Percentiles rank a stretch among this genome's conserved stretches.
Conservation (phyloP, 2,888 invertebrate genomes). For the Spatulosminthurus flaviceps region DNA sequence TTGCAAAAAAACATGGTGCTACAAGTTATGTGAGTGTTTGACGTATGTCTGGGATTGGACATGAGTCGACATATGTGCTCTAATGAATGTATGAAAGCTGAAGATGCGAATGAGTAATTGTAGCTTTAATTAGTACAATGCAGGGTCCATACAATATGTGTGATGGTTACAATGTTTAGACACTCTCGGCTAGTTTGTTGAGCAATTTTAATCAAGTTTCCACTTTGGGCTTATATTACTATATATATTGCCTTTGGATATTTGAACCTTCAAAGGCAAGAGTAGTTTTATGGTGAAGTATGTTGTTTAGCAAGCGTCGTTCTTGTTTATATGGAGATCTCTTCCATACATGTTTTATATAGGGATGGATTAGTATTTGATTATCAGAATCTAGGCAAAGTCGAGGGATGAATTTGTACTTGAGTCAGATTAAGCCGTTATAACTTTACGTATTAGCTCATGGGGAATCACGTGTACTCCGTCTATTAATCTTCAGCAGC, state of each 20-base stretch:
- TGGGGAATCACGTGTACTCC: background rate
- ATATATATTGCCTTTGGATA: too few species aligned
- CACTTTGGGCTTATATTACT: background rate
- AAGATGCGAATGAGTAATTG: slow-evolving; percentile 31
- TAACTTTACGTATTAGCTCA: slow-evolving; percentile 12
- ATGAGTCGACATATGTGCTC: background rate
- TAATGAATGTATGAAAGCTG: slow-evolving; percentile 15
- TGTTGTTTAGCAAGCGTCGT: too few species aligned
- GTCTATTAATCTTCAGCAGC: background rate
- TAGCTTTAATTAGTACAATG: slow-evolving; percentile 39
- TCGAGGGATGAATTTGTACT: slow-evolving; percentile 27
- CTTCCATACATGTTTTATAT: too few species aligned
- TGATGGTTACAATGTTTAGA: background rate
- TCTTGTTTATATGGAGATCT: too few species aligned
- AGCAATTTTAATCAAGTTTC: background rate
- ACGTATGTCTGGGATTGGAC: background rate
- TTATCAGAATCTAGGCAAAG: background rate
- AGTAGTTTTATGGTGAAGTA: too few species aligned
- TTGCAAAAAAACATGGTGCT: background rate
- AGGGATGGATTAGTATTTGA: background rate
- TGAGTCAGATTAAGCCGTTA: slow-evolving; percentile 21
- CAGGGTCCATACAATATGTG: slow-evolving; percentile 25
- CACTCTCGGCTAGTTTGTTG: background rate
- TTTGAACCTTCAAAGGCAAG: too few species aligned
- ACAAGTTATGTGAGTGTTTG: background rate